Evolutionary conservation across 2,113 vertebrate species (phyloP).

Genomic region (Aplodontia rufa): DNA sequence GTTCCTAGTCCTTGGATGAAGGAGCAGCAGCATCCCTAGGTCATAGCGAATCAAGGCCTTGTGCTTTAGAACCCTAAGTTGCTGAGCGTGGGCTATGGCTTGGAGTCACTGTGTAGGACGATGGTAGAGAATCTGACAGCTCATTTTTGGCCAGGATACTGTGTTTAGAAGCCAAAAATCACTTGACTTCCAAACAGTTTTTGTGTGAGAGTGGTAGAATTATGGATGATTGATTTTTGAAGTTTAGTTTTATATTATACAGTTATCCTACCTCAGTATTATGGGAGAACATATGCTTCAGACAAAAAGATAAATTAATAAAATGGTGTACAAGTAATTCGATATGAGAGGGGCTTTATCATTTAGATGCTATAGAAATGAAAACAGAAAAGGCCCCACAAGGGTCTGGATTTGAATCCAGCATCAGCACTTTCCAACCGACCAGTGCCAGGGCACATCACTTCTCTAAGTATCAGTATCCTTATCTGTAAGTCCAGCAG

Average conservation of each 20-base stretch:
- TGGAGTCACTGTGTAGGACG: background rate
- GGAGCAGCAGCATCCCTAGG: background rate
- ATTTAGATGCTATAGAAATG: background rate
- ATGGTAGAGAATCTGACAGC: background rate
- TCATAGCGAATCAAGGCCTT: background rate
- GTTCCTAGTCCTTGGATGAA: fast-evolving
- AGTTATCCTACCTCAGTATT: background rate
- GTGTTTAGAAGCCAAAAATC: background rate
- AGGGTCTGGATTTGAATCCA: background rate
- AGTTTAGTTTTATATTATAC: background rate
- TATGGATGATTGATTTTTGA: background rate
- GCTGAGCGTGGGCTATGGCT: background rate
- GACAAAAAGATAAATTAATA: background rate
- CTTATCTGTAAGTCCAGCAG: background rate
- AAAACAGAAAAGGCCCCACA: background rate
- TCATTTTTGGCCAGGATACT: background rate
- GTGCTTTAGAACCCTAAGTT: background rate
- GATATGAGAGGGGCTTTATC: background rate
- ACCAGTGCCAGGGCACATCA: background rate
- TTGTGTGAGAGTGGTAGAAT: background rate
- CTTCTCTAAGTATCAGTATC: background rate
- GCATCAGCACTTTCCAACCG: background rate
- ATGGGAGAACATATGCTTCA: background rate
- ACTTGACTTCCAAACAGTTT: background rate
- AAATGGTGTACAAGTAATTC: background rate